A percentile compares a stretch with the other conserved stretches of the same genome.
Evolutionary conservation across 2,888 invertebrate species (phyloP).

Genomic region (Trilocha varians): DNA sequence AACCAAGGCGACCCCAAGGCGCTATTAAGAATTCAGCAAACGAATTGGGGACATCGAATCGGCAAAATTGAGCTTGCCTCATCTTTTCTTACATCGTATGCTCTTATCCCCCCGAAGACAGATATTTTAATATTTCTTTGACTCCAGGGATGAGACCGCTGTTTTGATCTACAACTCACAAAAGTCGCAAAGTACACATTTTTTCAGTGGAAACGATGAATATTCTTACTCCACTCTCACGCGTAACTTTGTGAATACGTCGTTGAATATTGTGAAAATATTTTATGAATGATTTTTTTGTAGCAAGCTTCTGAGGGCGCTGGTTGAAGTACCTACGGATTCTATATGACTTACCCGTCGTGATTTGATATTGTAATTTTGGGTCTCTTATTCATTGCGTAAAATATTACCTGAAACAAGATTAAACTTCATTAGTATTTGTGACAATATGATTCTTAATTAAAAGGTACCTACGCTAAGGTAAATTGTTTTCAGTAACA

Average conservation of each 20-base stretch:
- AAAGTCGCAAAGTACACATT: slow-evolving; percentile 45
- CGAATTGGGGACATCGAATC: slow-evolving; percentile 68
- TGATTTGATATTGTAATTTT: slow-evolving; percentile 13
- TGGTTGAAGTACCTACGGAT: slow-evolving; percentile 20
- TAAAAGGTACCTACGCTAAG: no score
- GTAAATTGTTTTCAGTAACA: no score
- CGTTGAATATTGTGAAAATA: slow-evolving; percentile 41
- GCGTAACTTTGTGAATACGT: slow-evolving; percentile 48
- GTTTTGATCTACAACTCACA: slow-evolving; percentile 57
- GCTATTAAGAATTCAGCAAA: slow-evolving; percentile 65
- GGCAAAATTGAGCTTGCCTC: slow-evolving; percentile 64
- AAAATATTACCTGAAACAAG: slow-evolving; percentile 52
- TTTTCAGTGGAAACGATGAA: slow-evolving; percentile 40
- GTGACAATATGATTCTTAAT: not conserved
- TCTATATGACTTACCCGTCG: slow-evolving; percentile 33
- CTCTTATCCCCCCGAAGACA: slow-evolving; percentile 43
- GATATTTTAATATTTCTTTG: slow-evolving; percentile 59
- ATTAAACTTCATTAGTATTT: slow-evolving; percentile 19
- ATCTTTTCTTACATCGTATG: slow-evolving; percentile 60
- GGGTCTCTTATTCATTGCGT: slow-evolving; percentile 15
- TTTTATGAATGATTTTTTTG: slow-evolving; percentile 44
- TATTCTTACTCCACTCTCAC: slow-evolving; percentile 38
- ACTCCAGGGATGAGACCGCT: slow-evolving; percentile 45
- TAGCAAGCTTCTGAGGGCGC: slow-evolving; percentile 21
- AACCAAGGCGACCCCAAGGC: slow-evolving; percentile 44